Conservation (phyloP, 2,113 vertebrate species). For the Halcyon malimbica region DNA sequence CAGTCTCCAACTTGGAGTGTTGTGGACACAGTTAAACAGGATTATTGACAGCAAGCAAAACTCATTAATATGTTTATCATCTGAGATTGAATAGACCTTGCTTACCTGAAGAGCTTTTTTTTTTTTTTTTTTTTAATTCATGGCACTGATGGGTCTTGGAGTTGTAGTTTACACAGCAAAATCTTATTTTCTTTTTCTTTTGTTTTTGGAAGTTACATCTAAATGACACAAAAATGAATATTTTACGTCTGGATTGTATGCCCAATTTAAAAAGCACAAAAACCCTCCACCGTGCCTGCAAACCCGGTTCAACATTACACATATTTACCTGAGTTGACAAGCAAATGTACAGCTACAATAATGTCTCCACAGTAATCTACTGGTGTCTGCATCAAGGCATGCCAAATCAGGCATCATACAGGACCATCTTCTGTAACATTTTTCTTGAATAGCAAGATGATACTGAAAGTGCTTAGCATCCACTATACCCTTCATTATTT, state of each 20-base stretch:
- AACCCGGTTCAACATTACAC: not conserved
- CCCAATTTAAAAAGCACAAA: not conserved
- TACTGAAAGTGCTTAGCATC: not conserved
- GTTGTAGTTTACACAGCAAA: not conserved
- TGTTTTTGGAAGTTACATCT: not conserved
- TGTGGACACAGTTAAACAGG: not conserved
- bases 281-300: not conserved
- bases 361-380: not conserved
- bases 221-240: not conserved
- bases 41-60: not conserved
- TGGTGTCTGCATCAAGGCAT: not conserved
- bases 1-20: not conserved
- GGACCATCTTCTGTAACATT: not conserved
- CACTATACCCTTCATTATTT: not conserved
- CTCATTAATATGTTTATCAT: not conserved
- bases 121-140: not conserved
- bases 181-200: not conserved
- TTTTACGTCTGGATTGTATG: not conserved
- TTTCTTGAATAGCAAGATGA: not conserved
- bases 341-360: not conserved
- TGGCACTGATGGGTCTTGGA: not conserved
- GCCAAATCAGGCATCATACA: not conserved
- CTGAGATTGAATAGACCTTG: not conserved
- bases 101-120: not conserved
- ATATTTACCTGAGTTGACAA: not conserved